phyloP scores from a whole-genome alignment of 1,140 invertebrate species.

The Orius laevigatus region DNA sequence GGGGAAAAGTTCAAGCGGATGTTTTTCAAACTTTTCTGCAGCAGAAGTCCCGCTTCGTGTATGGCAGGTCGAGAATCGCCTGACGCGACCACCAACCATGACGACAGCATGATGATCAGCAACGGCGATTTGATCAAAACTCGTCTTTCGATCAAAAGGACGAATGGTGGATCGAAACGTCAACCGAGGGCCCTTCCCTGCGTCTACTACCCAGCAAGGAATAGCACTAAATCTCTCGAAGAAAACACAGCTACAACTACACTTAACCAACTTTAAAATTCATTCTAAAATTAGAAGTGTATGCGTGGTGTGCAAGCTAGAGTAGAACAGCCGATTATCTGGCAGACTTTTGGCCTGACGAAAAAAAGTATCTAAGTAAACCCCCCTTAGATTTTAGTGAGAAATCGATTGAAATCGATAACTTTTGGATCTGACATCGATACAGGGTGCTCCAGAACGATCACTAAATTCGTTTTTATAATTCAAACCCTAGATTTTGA shows the following conservation, averaged over 20 bases:
- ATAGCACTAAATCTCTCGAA: constrained; percentile 1
- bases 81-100: constrained; percentile 46
- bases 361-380: no score
- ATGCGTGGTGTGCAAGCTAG: no score
- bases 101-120: constrained; percentile 56
- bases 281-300: no score
- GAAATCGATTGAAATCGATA: no score
- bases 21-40: constrained; percentile 75
- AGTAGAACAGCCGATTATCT: no score
- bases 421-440: no score
- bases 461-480: no score
- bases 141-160: constrained; percentile 28
- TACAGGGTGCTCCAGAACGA: no score
- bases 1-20: constrained; percentile 89
- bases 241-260: constrained; percentile 16
- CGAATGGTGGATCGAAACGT: constrained; percentile 18
- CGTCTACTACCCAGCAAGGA: constrained; percentile 42
- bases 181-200: constrained; percentile 32
- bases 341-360: no score
- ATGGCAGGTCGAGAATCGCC: constrained; percentile 43
- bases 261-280: constrained; percentile 4
- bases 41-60: constrained; percentile 34
- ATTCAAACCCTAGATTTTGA: no score
- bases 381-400: no score
- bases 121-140: constrained; percentile 40